phyloP scores from a whole-genome alignment of 2,888 invertebrate genomes.

The Polymixis flavicincta region DNA sequence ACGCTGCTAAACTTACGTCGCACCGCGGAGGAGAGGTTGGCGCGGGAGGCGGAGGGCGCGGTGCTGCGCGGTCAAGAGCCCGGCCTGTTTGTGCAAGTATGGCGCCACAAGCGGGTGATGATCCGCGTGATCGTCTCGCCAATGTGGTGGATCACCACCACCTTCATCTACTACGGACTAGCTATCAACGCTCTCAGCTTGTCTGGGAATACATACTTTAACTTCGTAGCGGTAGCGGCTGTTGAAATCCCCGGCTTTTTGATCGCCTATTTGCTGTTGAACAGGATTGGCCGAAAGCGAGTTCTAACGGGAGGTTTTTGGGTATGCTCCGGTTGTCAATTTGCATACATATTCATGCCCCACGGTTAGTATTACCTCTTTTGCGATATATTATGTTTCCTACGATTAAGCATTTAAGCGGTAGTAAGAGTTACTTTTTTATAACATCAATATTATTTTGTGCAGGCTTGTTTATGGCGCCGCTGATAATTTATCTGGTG shows the following conservation, averaged over 20 bases:
- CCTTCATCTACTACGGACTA: slow-evolving; percentile 92
- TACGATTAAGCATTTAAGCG: not conserved
- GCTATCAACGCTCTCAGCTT: slow-evolving; percentile 91
- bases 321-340: slow-evolving; percentile 90
- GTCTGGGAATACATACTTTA: slow-evolving; percentile 91
- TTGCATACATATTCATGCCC: slow-evolving; percentile 89
- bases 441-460: not conserved
- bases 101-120: slow-evolving; percentile 70
- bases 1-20: slow-evolving; percentile 74
- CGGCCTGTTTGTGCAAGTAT: slow-evolving; percentile 78
- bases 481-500: slow-evolving; percentile 88
- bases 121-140: not conserved
- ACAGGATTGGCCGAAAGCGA: slow-evolving; percentile 90
- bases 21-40: slow-evolving; percentile 72
- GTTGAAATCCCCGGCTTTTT: slow-evolving; percentile 93
- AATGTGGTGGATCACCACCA: slow-evolving; percentile 90
- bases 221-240: slow-evolving; percentile 91
- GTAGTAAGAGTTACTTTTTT: not conserved
- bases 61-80: slow-evolving; percentile 64
- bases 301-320: slow-evolving; percentile 90
- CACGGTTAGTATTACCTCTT: slow-evolving; percentile 74
- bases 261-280: slow-evolving; percentile 89
- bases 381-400: not conserved
- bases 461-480: slow-evolving; percentile 63
- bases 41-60: slow-evolving; percentile 52